phyloP scores from a whole-genome alignment of 1,140 invertebrate genomes.

The Laupala kohalensis region DNA sequence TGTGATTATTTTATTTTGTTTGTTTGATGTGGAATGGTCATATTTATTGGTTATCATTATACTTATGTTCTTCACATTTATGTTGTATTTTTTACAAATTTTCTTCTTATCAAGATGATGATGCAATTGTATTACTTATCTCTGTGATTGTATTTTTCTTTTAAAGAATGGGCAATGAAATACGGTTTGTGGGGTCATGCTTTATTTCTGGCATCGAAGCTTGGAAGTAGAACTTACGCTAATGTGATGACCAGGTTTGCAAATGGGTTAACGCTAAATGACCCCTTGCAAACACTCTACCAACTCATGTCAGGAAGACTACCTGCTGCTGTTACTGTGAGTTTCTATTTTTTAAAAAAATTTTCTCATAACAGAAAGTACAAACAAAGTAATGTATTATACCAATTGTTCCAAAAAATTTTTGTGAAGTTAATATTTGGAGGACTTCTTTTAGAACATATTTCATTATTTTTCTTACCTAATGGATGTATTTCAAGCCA shows the following conservation, averaged over 20 bases:
- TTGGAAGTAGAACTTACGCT: conserved; percentile 75
- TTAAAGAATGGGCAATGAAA: conserved; percentile 76
- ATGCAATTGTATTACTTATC: conserved; percentile 3
- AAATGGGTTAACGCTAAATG: conserved; percentile 67
- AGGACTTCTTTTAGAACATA: too few species aligned
- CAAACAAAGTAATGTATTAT: not conserved
- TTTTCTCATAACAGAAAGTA: not conserved
- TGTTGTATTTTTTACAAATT: too few species aligned
- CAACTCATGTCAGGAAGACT: conserved; percentile 75
- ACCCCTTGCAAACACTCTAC: conserved; percentile 87
- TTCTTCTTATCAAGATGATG: too few species aligned
- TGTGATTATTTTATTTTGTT: too few species aligned
- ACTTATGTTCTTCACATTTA: too few species aligned
- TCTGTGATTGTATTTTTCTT: conserved; percentile 13
- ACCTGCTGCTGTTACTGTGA: conserved; percentile 71
- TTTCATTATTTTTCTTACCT: too few species aligned
- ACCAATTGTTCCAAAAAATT: too few species aligned
- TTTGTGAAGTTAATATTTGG: too few species aligned
- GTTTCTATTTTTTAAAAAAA: conserved; percentile 15
- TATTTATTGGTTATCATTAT: too few species aligned
- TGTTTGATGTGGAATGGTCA: too few species aligned
- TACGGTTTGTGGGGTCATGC: conserved; percentile 88
- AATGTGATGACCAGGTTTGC: conserved; percentile 80
- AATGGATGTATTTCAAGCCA: too few species aligned
- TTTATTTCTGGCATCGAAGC: conserved; percentile 77